Conservation (phyloP, 2,888 invertebrate genomes). For the Tipula unca region DNA sequence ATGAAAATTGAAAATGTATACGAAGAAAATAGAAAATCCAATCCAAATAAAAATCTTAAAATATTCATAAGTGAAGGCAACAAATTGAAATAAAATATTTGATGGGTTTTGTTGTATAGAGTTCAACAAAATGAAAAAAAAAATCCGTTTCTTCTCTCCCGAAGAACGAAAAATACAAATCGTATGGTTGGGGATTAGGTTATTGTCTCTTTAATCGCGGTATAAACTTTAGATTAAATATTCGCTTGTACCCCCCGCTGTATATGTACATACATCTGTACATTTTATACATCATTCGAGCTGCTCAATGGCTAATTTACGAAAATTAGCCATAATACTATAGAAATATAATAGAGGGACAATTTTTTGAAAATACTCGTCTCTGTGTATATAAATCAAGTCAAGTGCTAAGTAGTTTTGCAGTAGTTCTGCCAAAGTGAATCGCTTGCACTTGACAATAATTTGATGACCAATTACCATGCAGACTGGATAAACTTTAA, state of each 20-base stretch:
- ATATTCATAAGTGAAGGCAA: not conserved
- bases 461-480: not conserved
- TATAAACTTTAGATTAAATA: not conserved
- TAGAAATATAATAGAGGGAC: too few relatives aligned
- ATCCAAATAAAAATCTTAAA: not conserved
- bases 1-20: not conserved
- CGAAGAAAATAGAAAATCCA: not conserved
- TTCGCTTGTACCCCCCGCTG: not conserved
- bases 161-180: not conserved
- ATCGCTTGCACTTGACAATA: not conserved
- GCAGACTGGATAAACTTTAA: not conserved
- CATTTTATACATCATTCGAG: not conserved
- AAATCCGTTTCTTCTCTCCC: not conserved
- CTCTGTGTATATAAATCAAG: too few relatives aligned
- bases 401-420: too few relatives aligned
- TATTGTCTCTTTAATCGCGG: not conserved
- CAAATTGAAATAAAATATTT: not conserved
- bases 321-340: not conserved
- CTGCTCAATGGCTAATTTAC: not conserved
- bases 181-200: not conserved
- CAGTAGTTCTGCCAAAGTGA: not conserved
- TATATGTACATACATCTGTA: not conserved
- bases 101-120: not conserved
- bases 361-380: too few relatives aligned
- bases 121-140: not conserved